Percentiles rank a stretch among this genome's conserved stretches.
Evolutionary conservation across 2,888 invertebrate genomes (phyloP).

Genomic region (Tromatobia lineatoria): DNA sequence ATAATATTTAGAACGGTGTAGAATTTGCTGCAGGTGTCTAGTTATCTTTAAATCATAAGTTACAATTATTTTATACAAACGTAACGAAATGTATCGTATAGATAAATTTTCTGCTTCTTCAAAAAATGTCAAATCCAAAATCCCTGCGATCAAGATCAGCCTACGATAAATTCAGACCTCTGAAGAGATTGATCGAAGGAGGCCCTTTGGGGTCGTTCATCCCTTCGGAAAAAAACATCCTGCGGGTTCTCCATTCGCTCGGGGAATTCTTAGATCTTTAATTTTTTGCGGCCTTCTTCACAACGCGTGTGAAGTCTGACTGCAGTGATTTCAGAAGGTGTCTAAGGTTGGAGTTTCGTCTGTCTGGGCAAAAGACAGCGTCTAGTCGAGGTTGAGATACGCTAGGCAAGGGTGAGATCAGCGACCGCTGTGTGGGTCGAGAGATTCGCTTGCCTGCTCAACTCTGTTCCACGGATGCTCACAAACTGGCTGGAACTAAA

Average conservation of each 20-base stretch:
- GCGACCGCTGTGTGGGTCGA: conserved; percentile 21
- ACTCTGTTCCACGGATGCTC: conserved; percentile 75
- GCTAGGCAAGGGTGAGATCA: conserved; percentile 18
- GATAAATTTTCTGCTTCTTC: neutral
- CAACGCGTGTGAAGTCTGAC: conserved; percentile 67
- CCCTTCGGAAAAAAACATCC: neutral
- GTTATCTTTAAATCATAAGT: too few species aligned
- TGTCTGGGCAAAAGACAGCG: conserved; percentile 7
- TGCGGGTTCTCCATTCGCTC: conserved; percentile 17
- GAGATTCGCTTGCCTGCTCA: conserved; percentile 39
- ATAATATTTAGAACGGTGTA: too few species aligned
- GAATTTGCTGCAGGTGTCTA: too few species aligned
- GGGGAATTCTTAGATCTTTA: conserved; percentile 74
- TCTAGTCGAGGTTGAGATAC: conserved; percentile 3
- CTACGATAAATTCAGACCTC: neutral
- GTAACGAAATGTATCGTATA: neutral
- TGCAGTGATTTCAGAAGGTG: conserved; percentile 48
- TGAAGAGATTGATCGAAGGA: conserved; percentile 2
- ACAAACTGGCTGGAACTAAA: conserved; percentile 79
- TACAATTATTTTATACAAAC: too few species aligned
- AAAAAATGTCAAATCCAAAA: neutral
- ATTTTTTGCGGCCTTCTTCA: conserved; percentile 67
- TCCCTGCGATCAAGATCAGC: neutral
- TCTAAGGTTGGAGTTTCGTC: conserved; percentile 18
- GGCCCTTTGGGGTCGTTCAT: conserved; percentile 8